Conservation (phyloP, 2,888 invertebrate species). For the Eutolmus rufibarbis region DNA sequence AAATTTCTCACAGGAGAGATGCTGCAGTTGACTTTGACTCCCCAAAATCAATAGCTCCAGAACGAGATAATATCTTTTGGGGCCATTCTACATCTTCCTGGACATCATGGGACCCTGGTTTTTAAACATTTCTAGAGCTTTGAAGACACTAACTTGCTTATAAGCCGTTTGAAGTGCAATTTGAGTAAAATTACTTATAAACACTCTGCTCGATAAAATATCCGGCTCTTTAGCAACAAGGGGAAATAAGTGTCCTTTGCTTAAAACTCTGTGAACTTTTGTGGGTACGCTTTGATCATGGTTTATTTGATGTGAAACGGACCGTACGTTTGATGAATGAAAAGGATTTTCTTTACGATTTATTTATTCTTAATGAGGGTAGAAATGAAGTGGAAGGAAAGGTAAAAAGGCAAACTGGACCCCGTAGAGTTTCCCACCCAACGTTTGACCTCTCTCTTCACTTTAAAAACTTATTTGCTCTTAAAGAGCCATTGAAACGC, state of each 20-base stretch:
- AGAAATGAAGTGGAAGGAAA: neutral
- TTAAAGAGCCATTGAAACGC: conserved; percentile 61
- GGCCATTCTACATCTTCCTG: neutral
- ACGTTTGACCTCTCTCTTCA: neutral
- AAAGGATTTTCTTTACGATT: neutral
- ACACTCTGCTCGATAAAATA: conserved; percentile 9
- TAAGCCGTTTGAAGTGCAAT: conserved; percentile 57
- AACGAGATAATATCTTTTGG: neutral
- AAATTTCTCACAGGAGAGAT: neutral
- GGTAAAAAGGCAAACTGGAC: neutral
- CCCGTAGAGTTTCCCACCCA: neutral
- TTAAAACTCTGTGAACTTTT: neutral
- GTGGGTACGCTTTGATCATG: neutral
- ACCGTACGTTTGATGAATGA: neutral
- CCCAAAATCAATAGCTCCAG: neutral
- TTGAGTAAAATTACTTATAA: conserved; percentile 43
- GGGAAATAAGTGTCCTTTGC: neutral
- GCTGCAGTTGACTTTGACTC: neutral
- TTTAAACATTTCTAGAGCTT: conserved; percentile 60
- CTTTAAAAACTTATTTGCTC: conserved; percentile 44
- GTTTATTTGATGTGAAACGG: neutral
- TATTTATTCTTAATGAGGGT: neutral
- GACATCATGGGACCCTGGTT: conserved; percentile 56
- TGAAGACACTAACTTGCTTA: conserved; percentile 58
- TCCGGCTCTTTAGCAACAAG: neutral